Evolutionary conservation across 1,140 invertebrate species (phyloP).

Genomic region (Drosophila watanabei): DNA sequence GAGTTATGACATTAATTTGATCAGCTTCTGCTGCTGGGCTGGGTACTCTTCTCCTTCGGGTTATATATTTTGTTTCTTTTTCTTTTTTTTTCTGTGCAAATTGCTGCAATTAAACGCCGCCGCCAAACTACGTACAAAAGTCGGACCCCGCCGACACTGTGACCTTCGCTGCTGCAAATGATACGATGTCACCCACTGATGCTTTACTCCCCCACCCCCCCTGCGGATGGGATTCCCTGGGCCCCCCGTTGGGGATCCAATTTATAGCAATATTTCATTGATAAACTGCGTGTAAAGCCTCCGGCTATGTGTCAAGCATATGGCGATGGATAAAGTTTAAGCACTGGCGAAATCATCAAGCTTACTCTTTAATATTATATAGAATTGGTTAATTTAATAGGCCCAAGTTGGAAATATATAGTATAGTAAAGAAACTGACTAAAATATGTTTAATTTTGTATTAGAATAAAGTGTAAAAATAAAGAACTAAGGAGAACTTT

Average conservation of each 20-base stretch:
- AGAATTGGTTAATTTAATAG: not conserved
- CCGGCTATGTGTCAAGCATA: conserved; percentile 39
- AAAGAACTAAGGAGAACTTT: too few relatives aligned
- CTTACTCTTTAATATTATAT: not conserved
- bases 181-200: conserved; percentile 43
- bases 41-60: conserved; percentile 13
- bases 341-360: conserved; percentile 1
- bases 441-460: too few relatives aligned
- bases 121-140: conserved; percentile 36
- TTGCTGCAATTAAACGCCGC: conserved; percentile 73
- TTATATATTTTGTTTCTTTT: not conserved
- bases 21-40: conserved; percentile 41
- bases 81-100: conserved; percentile 55
- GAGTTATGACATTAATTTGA: conserved; percentile 83
- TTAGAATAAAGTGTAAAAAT: not conserved
- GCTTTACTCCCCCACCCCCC: conserved; percentile 14
- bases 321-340: conserved; percentile 30
- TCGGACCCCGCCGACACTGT: conserved; percentile 42
- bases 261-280: conserved; percentile 79
- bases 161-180: conserved; percentile 70
- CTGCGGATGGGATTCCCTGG: conserved; percentile 17
- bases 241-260: conserved; percentile 45
- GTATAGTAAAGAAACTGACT: not conserved
- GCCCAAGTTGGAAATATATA: not conserved
- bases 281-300: conserved; percentile 58